Base-by-base conservation (phyloP, 1,140 invertebrate genomes). In the Arion vulgaris region DNA sequence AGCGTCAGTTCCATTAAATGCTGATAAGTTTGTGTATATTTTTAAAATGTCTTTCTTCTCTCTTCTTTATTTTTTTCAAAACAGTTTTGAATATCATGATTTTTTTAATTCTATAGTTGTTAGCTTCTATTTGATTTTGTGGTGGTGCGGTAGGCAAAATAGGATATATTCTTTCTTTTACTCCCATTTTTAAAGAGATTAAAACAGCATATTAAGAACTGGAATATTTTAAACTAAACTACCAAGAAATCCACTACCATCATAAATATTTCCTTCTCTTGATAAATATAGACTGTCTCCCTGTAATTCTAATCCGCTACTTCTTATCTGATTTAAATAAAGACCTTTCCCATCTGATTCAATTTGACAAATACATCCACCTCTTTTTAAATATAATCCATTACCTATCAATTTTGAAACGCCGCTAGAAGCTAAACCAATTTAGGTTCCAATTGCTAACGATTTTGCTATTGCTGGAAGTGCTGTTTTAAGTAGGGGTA, bases 41-140 rank as follows among this genome's bases (percentile, higher is more conserved):
- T 66, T 66, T 66, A 32, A 5, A 66, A 66, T 32, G 28, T 66
- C 62, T 66, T 66, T 66, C 62, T 66, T 17, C 28, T 66, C n/a
- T 66, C 62, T 66, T 66, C 62, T 66, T 66, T 66, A 66, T 66
- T 66, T 66, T 66, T 66, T 66, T 66, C 62, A 66, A 66, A 66
- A 66, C 62, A 66, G n/a, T 66, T 66, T 66, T 66, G 62, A 66
- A 66, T 66, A 66, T 66, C 62, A 32, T n/a, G 9, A 66, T 66
- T 32, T 66, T 66, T 34, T 66, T n/a, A 32, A 66, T 66, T 66
- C 62, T 66, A 34, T 66, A 66, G 17, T 17, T 66, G 62, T 66
- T 66, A 32, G 62, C 62, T 66, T 66, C 62, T 66, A 66, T 66
- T 7, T 4, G 2, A 32, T 66, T 17, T 32, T 32, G 62, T 66